These are phyloP conservation scores for Prionace glauca DNA, from an alignment of 2,797 vertebrate species.

Conservation along the genomic window DNA sequence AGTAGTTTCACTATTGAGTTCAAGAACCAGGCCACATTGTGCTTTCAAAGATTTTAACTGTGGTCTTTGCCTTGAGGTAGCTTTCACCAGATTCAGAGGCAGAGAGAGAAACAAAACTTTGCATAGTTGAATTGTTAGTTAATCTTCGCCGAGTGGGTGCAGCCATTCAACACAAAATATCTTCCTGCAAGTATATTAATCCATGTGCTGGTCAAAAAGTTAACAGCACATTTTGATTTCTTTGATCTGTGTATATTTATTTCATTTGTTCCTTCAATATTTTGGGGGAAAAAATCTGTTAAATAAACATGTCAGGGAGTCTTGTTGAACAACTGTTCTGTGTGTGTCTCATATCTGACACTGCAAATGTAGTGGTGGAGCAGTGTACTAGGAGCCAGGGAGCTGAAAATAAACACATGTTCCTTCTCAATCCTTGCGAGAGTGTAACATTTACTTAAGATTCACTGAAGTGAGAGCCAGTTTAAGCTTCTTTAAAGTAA, in stretches of 20 bases:
- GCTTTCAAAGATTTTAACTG: background rate
- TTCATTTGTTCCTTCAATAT: background rate
- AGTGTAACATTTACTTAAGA: conserved; percentile 26
- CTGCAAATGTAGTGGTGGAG: background rate
- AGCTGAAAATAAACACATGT: background rate
- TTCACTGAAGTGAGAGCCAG: background rate
- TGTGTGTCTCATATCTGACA: background rate
- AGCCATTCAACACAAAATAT: background rate
- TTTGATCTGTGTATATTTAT: background rate
- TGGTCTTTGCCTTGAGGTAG: background rate
- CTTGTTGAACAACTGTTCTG: background rate
- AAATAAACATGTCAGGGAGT: conserved; percentile 20
- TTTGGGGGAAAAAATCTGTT: background rate
- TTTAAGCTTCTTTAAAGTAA: background rate
- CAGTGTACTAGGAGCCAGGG: background rate
- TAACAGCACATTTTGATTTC: background rate
- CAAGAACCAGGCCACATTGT: background rate
- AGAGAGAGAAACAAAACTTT: background rate
- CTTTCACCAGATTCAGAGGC: background rate
- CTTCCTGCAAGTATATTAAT: background rate
- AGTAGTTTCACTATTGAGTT: background rate
- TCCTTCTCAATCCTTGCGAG: background rate
- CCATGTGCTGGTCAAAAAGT: background rate
- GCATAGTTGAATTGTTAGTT: background rate
- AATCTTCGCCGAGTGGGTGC: background rate